phyloP scores from a whole-genome alignment of 92 coral and sea anemone genomes.

The Porites cylindrica region DNA sequence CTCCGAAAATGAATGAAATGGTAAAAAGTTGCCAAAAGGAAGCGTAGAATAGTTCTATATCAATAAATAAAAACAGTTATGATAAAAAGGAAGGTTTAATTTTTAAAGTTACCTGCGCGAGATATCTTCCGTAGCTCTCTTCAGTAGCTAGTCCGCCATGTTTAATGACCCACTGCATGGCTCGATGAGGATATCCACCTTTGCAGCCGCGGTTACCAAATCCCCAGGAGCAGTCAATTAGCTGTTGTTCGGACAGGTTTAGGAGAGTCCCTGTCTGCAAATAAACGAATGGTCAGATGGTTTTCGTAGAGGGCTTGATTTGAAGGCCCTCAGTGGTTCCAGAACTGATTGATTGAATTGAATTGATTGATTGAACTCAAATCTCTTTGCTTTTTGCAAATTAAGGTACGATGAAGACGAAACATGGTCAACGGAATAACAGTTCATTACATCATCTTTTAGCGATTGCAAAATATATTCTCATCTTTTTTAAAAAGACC shows the following conservation, averaged over 20 bases:
- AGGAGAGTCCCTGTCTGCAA: constrained; percentile 85
- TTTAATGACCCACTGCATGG: constrained; percentile 98
- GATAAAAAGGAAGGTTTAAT: background rate
- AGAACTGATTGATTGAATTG: no score
- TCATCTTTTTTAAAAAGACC: no score
- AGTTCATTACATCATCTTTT: no score
- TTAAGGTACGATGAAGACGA: no score
- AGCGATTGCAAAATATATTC: no score
- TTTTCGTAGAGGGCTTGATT: background rate
- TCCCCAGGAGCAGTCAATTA: constrained; percentile 99
- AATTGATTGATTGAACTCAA: background rate
- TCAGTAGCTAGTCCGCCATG: constrained; percentile 98
- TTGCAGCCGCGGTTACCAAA: constrained; percentile 99
- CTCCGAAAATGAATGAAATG: no score
- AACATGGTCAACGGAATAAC: no score
- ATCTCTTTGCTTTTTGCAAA: no score
- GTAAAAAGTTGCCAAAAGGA: no score
- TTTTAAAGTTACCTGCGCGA: constrained; percentile 84
- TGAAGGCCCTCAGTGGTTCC: background rate
- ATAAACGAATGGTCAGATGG: background rate
- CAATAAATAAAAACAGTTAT: background rate
- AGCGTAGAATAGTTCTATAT: no score
- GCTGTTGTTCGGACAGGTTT: constrained; percentile 94
- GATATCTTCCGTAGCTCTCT: constrained; percentile 89
- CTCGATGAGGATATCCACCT: constrained; percentile 97